These are phyloP conservation scores for Nomada ruficornis DNA, from an alignment of 2,888 invertebrate species.

Conservation along the genomic window DNA sequence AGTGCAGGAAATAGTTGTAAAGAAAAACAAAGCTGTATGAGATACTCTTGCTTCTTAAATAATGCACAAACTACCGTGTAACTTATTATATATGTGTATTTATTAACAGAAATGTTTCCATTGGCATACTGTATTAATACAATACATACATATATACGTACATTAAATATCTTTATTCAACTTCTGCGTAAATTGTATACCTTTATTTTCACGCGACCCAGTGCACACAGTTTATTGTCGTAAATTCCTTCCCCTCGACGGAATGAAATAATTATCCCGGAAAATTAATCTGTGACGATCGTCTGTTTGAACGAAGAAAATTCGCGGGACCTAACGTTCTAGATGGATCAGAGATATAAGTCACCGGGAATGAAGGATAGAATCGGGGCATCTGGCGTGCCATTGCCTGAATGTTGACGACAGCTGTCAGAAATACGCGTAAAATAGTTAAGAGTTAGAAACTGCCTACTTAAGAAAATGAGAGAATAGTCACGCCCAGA, in stretches of 20 bases:
- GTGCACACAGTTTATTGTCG: no score
- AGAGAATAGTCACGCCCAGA: slow-evolving; percentile 62
- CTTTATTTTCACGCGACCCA: no score
- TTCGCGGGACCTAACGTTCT: not conserved
- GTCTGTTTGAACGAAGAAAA: no score
- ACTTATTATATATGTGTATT: not conserved
- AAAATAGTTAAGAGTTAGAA: slow-evolving; percentile 37
- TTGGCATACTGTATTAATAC: no score
- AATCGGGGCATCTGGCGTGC: slow-evolving; percentile 25
- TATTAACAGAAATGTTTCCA: not conserved
- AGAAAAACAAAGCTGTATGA: not conserved
- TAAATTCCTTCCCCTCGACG: no score
- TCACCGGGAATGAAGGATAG: not conserved
- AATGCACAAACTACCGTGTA: not conserved
- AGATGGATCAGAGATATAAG: not conserved
- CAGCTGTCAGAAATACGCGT: slow-evolving; percentile 55
- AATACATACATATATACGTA: no score
- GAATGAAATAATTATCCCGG: no score
- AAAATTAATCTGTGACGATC: no score
- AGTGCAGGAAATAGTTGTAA: not conserved
- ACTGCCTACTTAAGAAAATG: slow-evolving; percentile 35
- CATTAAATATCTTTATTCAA: no score
- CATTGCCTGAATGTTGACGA: slow-evolving; percentile 52
- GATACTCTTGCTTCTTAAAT: not conserved
- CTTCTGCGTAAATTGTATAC: no score